A percentile compares a stretch with the other conserved stretches of the same genome.
phyloP scores from a whole-genome alignment of 2,888 invertebrate genomes.

The Parasteatoda lunata region DNA sequence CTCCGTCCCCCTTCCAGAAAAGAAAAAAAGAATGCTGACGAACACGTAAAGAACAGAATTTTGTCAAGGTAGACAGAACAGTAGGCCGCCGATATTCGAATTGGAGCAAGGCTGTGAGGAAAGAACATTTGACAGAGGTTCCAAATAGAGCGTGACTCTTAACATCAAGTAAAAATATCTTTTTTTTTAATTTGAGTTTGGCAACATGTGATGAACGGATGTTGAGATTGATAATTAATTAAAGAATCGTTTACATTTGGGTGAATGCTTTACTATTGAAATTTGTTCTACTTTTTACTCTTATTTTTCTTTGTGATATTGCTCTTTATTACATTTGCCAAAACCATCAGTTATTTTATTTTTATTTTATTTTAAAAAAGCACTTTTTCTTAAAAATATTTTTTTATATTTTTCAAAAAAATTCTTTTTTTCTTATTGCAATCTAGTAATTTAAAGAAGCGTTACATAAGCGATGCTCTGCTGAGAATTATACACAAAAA shows the following conservation, averaged over 20 bases:
- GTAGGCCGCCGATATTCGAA: slow-evolving; percentile 11
- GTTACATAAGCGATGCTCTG: too few species aligned
- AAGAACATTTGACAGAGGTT: neutral
- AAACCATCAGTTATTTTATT: too few species aligned
- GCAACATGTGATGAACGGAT: neutral
- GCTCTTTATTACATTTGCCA: too few species aligned
- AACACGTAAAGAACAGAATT: neutral
- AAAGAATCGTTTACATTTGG: neutral
- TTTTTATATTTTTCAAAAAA: too few species aligned
- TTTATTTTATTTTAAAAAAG: too few species aligned
- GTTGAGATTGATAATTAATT: neutral
- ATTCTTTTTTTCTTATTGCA: too few species aligned
- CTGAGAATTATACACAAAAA: too few species aligned
- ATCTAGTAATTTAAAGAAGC: too few species aligned
- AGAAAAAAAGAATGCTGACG: slow-evolving; percentile 22
- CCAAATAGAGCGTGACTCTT: slow-evolving; percentile 46
- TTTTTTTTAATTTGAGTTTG: neutral
- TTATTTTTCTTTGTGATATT: too few species aligned
- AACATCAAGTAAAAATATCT: neutral
- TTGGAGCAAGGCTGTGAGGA: slow-evolving; percentile 44
- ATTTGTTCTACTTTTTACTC: too few species aligned
- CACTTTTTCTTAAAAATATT: too few species aligned
- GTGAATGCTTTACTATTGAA: neutral
- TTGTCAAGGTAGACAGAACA: slow-evolving; percentile 36
- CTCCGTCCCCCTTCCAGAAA: neutral